Conservation (phyloP, 1,140 invertebrate genomes). For the Euura lappo region DNA sequence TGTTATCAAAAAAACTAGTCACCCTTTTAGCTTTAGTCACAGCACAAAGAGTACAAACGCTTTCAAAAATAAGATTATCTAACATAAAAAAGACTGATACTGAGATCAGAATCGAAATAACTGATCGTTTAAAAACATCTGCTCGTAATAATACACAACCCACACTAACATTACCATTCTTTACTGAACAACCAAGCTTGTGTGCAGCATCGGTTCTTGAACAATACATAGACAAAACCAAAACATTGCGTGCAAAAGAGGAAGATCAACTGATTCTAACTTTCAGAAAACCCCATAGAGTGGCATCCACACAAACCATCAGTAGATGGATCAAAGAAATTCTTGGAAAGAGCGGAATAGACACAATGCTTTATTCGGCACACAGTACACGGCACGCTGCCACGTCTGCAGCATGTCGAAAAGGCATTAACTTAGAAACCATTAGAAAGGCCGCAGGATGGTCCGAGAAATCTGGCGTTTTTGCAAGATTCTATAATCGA, state of each 20-base stretch:
- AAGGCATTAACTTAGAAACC: too few species aligned
- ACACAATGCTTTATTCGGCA: constrained; percentile 16
- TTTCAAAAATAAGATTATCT: constrained; percentile 18
- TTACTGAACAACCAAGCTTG: constrained; percentile 7
- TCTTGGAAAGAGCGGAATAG: constrained; percentile 15
- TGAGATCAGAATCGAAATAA: constrained; percentile 16
- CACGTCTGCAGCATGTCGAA: not conserved
- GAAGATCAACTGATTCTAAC: too few species aligned
- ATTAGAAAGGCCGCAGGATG: too few species aligned
- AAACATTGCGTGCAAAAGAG: too few species aligned
- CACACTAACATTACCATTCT: constrained; percentile 13
- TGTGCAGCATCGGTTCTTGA: constrained; percentile 6
- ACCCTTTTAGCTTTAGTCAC: constrained; percentile 19
- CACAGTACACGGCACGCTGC: constrained; percentile 14
- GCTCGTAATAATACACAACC: constrained; percentile 17
- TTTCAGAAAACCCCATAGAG: too few species aligned
- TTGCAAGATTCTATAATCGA: too few species aligned
- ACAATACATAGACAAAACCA: too few species aligned
- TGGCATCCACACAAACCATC: too few species aligned
- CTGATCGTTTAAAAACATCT: constrained; percentile 23
- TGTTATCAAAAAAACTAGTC: not conserved
- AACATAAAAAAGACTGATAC: constrained; percentile 12
- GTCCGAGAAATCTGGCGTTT: too few species aligned
- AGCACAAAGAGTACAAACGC: constrained; percentile 22
- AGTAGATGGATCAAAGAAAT: constrained; percentile 16